Percentiles rank a stretch among this genome's conserved stretches.
Conservation (phyloP, 2,797 vertebrate genomes). For the Poecilia gillii region DNA sequence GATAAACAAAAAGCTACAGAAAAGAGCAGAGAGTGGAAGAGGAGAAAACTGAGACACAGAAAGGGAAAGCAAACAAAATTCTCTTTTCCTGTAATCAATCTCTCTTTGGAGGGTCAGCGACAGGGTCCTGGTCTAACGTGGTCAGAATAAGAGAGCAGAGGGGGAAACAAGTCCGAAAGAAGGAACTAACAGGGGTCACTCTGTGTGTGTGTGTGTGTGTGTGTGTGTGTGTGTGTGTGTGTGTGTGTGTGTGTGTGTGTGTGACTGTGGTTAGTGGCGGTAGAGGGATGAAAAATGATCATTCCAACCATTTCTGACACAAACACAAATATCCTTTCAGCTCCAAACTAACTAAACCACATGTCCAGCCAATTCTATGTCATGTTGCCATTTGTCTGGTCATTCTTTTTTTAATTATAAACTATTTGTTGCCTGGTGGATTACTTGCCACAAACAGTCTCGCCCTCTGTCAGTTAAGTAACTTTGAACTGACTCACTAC, state of each 20-base stretch:
- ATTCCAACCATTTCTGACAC: constrained; percentile 27
- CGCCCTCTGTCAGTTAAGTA: not conserved
- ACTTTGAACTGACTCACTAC: not conserved
- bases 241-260: not conserved
- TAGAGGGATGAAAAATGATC: constrained; percentile 47
- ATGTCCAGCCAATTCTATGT: constrained; percentile 7
- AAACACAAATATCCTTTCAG: constrained; percentile 15
- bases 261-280: constrained; percentile 20
- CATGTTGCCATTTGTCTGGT: not conserved
- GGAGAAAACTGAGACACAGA: constrained; percentile 36
- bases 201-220: not conserved
- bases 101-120: constrained; percentile 71
- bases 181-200: constrained; percentile 16
- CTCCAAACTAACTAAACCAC: constrained; percentile 20
- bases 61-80: constrained; percentile 60
- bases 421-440: constrained; percentile 3
- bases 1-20: constrained; percentile 26
- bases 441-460: not conserved
- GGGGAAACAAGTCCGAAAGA: constrained; percentile 29
- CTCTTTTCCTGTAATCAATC: constrained; percentile 77
- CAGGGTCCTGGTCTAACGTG: constrained; percentile 70
- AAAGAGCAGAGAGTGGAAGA: constrained; percentile 19
- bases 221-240: not conserved
- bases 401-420: constrained; percentile 14
- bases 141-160: constrained; percentile 65